phyloP scores from a whole-genome alignment of 2,797 vertebrate genomes.

The Lepus oiostolus region DNA sequence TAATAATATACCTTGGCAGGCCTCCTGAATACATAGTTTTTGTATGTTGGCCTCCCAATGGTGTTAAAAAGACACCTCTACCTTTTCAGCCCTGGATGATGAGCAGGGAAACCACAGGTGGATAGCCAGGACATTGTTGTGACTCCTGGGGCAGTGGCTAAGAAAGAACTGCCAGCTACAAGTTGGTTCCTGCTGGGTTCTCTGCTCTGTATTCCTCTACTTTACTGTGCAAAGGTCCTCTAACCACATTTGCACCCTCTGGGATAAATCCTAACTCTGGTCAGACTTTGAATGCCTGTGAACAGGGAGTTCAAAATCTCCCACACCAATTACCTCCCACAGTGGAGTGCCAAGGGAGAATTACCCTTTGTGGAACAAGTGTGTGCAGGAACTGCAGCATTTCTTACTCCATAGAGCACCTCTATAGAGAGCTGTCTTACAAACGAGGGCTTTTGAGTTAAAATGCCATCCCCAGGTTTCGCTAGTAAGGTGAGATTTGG shows the following conservation, averaged over 20 bases:
- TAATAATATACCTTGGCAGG: conserved; percentile 69
- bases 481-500: neutral
- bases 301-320: neutral
- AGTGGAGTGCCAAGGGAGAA: neutral
- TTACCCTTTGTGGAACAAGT: neutral
- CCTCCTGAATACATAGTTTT: neutral
- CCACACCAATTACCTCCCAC: neutral
- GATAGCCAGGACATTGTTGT: neutral
- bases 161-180: neutral
- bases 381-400: neutral
- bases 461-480: neutral
- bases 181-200: neutral
- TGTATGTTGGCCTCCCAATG: neutral
- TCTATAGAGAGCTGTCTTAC: neutral
- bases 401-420: neutral
- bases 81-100: neutral
- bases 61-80: neutral
- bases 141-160: neutral
- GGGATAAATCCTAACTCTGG: neutral
- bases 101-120: neutral
- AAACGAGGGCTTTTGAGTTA: neutral
- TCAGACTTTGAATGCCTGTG: neutral
- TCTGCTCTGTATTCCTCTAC: neutral
- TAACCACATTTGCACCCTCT: neutral
- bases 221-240: neutral